Conservation (phyloP, 2,113 vertebrate species). For the Struthio camelus region DNA sequence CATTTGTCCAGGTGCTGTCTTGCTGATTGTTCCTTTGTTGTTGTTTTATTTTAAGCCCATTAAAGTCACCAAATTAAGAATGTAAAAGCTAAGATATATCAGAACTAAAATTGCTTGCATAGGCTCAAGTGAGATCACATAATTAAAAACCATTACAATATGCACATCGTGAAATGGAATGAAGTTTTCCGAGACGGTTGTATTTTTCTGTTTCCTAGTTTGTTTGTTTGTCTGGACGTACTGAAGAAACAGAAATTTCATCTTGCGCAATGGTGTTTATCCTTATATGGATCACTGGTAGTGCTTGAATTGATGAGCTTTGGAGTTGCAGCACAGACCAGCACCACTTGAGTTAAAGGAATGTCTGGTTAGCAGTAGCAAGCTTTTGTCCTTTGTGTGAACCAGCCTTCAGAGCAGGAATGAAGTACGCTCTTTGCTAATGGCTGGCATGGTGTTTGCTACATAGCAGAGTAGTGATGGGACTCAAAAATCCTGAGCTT, state of each 20-base stretch:
- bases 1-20: neutral
- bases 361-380: constrained; percentile 49
- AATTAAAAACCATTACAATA: neutral
- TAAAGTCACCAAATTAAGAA: neutral
- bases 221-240: neutral
- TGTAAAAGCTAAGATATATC: neutral
- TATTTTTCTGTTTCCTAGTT: neutral
- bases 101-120: neutral
- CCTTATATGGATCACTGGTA: neutral
- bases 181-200: neutral
- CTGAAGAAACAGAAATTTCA: neutral
- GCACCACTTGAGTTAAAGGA: constrained; percentile 43
- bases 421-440: constrained; percentile 34
- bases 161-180: neutral
- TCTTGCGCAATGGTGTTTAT: neutral
- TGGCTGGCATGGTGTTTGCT: constrained; percentile 33
- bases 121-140: neutral
- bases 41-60: neutral
- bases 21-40: neutral
- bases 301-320: neutral
- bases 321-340: neutral
- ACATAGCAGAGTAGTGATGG: constrained; percentile 49
- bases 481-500: neutral
- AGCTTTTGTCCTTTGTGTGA: constrained; percentile 60
- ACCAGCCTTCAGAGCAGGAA: constrained; percentile 33